phyloP scores from a whole-genome alignment of 2,888 invertebrate genomes.

The Neoaliturus tenellus region DNA sequence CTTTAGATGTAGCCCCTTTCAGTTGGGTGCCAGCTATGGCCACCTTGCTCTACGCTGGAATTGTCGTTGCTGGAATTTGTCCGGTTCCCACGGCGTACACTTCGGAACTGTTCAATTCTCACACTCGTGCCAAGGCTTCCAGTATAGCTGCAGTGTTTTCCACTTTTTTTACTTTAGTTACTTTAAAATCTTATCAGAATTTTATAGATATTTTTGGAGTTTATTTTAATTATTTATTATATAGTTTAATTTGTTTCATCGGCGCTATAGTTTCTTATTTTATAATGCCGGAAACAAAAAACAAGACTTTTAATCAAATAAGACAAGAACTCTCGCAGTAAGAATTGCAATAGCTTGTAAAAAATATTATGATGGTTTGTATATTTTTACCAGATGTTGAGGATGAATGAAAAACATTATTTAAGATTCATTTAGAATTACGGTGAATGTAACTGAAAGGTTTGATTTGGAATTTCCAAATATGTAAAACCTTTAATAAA shows the following conservation, averaged over 20 bases:
- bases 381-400: background rate
- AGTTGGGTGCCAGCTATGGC: slow-evolving; percentile 38
- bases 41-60: background rate
- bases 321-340: background rate
- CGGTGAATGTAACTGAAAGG: too few relatives aligned
- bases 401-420: background rate
- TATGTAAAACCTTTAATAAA: background rate
- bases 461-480: too few relatives aligned
- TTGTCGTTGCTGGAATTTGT: slow-evolving; percentile 4
- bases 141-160: slow-evolving; percentile 2
- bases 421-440: too few relatives aligned
- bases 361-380: background rate
- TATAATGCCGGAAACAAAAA: slow-evolving; percentile 33
- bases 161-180: slow-evolving; percentile 17
- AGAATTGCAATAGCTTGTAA: background rate
- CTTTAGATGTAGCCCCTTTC: slow-evolving; percentile 25
- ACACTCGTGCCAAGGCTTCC: slow-evolving; percentile 29
- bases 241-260: slow-evolving; percentile 6
- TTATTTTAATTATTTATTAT: slow-evolving; percentile 30
- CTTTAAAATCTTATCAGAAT: slow-evolving; percentile 19
- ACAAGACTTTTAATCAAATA: slow-evolving; percentile 36
- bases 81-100: slow-evolving; percentile 25
- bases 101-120: slow-evolving; percentile 23
- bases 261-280: slow-evolving; percentile 22
- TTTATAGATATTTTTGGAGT: slow-evolving; percentile 31